Percentiles rank a stretch among this genome's conserved stretches.
Evolutionary conservation across 2,888 invertebrate species (phyloP).

Genomic region (Colletes collaris): DNA sequence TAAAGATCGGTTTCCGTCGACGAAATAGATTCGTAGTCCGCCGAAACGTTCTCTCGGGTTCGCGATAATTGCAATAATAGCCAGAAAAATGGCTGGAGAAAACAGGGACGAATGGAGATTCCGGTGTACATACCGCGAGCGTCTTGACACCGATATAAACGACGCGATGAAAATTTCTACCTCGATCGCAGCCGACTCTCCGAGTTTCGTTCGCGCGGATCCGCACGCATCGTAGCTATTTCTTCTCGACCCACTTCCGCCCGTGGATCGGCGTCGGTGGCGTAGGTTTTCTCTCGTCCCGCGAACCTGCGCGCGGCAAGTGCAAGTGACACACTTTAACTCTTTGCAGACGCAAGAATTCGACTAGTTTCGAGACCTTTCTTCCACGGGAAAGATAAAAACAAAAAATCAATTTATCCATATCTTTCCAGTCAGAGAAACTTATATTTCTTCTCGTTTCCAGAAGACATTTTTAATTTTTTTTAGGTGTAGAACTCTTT

Average conservation of each 20-base stretch:
- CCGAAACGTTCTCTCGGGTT: not conserved
- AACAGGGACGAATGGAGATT: constrained; percentile 45
- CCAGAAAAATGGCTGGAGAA: constrained; percentile 47
- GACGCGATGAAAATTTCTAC: constrained; percentile 59
- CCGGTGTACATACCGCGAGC: not conserved
- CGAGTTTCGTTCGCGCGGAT: constrained; percentile 46
- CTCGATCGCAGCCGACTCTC: constrained; percentile 40
- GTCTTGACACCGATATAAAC: constrained; percentile 52
- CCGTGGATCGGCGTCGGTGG: constrained; percentile 28
- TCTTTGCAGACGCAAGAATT: constrained; percentile 30
- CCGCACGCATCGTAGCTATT: constrained; percentile 56
- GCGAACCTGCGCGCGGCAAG: constrained; percentile 40
- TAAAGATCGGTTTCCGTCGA: not conserved
- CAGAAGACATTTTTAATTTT: too few species aligned
- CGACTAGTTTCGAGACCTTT: constrained; percentile 17
- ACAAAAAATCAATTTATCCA: too few species aligned
- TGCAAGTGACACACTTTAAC: constrained; percentile 65
- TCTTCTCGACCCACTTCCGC: constrained; percentile 63
- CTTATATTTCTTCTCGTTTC: too few species aligned
- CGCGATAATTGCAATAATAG: constrained; percentile 28
- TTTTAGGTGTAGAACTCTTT: too few species aligned
- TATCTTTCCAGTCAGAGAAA: too few species aligned
- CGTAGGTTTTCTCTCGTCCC: constrained; percentile 49
- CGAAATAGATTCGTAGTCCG: not conserved
- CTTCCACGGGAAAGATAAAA: too few species aligned